phyloP scores from a whole-genome alignment of 2,113 vertebrate genomes.

The Muscicapa adusta region DNA sequence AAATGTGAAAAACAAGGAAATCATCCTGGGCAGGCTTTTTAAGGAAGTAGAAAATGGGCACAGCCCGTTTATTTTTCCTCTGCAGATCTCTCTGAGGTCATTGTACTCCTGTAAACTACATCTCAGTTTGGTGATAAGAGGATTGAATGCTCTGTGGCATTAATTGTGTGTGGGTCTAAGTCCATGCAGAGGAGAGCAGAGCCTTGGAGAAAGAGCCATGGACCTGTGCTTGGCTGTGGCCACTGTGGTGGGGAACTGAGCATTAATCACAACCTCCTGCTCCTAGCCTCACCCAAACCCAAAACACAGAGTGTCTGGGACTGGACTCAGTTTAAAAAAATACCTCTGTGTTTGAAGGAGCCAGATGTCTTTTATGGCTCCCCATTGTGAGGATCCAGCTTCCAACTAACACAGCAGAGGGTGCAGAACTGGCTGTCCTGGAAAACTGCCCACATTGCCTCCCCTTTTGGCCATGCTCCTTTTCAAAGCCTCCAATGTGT shows the following conservation, averaged over 20 bases:
- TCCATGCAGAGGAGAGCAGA: background rate
- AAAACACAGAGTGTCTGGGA: background rate
- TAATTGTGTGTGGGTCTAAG: background rate
- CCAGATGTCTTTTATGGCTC: background rate
- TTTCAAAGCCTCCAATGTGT: background rate
- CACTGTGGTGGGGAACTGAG: background rate
- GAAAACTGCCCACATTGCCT: background rate
- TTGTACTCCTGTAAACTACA: background rate
- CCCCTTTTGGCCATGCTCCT: background rate
- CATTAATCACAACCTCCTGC: background rate
- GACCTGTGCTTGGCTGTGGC: background rate
- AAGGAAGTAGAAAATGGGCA: slow-evolving; percentile 26
- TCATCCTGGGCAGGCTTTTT: background rate
- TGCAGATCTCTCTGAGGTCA: slow-evolving; percentile 15
- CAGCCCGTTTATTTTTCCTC: slow-evolving; percentile 2
- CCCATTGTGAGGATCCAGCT: background rate
- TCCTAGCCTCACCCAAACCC: background rate
- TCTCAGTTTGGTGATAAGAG: background rate
- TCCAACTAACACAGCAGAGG: background rate
- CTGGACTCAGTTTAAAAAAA: background rate
- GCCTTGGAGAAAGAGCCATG: background rate
- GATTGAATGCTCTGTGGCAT: background rate
- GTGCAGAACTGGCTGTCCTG: background rate
- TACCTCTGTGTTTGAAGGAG: background rate
- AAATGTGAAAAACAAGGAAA: slow-evolving; percentile 32